Evolutionary conservation across 1,140 invertebrate genomes (phyloP).

Genomic region (Orchestia grillus): DNA sequence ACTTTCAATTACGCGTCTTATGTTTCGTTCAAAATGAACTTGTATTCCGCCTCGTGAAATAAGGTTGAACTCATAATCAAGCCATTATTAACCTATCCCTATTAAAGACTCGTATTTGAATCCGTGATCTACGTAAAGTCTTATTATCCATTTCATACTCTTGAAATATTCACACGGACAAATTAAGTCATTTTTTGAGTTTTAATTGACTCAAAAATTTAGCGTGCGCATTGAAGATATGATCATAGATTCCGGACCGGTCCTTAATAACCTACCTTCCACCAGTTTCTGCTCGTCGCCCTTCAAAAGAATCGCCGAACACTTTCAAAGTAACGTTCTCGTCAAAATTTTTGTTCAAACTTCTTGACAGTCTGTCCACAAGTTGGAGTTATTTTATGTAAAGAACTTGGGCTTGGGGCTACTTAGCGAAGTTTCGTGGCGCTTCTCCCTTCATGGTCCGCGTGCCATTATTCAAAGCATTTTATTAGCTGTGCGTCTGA

Average conservation of each 20-base stretch:
- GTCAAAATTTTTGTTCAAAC: neutral
- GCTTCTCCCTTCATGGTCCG: neutral
- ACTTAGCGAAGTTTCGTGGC: neutral
- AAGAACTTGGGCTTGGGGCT: neutral
- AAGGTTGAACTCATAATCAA: no score
- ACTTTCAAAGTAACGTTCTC: neutral
- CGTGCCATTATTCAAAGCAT: neutral
- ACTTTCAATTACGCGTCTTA: no score
- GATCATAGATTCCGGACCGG: neutral
- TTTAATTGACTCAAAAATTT: neutral
- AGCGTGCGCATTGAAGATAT: neutral
- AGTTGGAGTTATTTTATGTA: neutral
- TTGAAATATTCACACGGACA: no score
- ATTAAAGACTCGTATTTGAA: no score
- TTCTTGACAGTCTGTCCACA: constrained; percentile 7
- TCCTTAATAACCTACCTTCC: neutral
- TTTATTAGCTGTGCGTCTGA: neutral
- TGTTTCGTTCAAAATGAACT: no score
- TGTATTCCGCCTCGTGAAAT: no score
- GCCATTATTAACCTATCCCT: no score
- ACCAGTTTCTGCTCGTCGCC: neutral
- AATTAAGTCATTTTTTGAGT: no score
- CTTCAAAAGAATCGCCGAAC: neutral
- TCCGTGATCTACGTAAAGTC: no score
- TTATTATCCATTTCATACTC: no score